phyloP scores from a whole-genome alignment of 1,140 invertebrate genomes.

The Agraylea sexmaculata region DNA sequence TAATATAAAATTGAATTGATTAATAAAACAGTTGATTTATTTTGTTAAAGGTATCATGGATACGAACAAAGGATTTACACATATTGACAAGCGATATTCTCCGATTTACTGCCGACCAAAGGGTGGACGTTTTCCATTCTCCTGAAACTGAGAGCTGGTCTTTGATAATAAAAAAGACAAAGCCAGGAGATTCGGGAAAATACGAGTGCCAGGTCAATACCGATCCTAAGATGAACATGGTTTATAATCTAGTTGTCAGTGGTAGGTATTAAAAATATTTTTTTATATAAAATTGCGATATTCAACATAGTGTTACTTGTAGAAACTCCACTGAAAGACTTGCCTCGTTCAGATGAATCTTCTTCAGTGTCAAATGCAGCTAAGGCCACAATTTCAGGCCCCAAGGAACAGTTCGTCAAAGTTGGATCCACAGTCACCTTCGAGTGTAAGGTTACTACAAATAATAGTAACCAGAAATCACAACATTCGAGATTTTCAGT shows the following conservation, averaged over 20 bases:
- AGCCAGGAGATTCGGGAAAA: constrained; percentile 50
- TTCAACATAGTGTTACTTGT: constrained; percentile 7
- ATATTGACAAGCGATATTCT: constrained; percentile 57
- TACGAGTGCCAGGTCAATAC: constrained; percentile 75
- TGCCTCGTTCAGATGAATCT: constrained; percentile 6
- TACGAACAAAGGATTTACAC: constrained; percentile 57
- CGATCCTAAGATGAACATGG: constrained; percentile 61
- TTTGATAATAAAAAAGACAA: constrained; percentile 53
- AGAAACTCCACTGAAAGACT: constrained; percentile 18
- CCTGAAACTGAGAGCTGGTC: constrained; percentile 49
- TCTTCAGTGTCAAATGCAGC: constrained; percentile 7
- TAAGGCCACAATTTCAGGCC: constrained; percentile 19
- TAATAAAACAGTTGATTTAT: no score
- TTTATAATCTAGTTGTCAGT: constrained; percentile 51
- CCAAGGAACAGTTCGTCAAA: constrained; percentile 18
- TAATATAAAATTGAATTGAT: no score
- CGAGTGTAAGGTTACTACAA: constrained; percentile 28
- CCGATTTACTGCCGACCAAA: constrained; percentile 59
- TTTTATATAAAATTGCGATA: no score
- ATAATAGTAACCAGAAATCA: constrained; percentile 7
- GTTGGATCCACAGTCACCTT: constrained; percentile 28
- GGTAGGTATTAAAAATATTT: no score
- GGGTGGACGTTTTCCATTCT: constrained; percentile 47
- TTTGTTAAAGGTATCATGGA: constrained; percentile 59
- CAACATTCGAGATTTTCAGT: constrained; percentile 11